phyloP scores from a whole-genome alignment of 2,888 invertebrate species.

The Fabriciana adippe region DNA sequence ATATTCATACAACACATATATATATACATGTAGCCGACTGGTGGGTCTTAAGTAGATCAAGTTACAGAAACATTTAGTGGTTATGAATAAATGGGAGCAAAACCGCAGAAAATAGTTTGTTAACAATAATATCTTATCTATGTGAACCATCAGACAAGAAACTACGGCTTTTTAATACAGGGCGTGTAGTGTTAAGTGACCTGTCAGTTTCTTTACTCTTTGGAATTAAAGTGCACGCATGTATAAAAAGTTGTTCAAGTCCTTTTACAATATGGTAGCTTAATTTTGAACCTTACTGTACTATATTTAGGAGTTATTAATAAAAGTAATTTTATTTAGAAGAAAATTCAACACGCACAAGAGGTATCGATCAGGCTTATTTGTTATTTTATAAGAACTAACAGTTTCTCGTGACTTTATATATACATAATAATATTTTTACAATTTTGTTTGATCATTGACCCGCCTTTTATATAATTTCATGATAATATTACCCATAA shows the following conservation, averaged over 20 bases:
- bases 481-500: too few species aligned
- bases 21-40: too few species aligned
- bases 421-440: too few species aligned
- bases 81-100: background rate
- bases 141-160: constrained; percentile 23
- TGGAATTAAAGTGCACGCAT: constrained; percentile 27
- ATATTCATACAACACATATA: too few species aligned
- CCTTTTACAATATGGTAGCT: background rate
- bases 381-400: background rate
- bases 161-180: constrained; percentile 3
- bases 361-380: constrained; percentile 1
- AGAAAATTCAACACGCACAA: constrained; percentile 1
- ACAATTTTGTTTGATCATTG: too few species aligned
- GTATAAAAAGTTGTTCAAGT: constrained; percentile 13
- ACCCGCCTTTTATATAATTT: too few species aligned
- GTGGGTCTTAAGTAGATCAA: too few species aligned
- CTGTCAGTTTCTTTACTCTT: constrained; percentile 28
- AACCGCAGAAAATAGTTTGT: background rate
- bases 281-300: background rate
- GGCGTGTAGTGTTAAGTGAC: constrained; percentile 30
- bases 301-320: background rate
- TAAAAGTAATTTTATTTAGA: background rate
- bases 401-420: too few species aligned
- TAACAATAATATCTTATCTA: constrained; percentile 15
- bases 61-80: too few species aligned